Evolutionary conservation across 2,113 vertebrate species (phyloP), one percentile per base, ranked within the genome.

Genomic region (Sapajus apella): DNA sequence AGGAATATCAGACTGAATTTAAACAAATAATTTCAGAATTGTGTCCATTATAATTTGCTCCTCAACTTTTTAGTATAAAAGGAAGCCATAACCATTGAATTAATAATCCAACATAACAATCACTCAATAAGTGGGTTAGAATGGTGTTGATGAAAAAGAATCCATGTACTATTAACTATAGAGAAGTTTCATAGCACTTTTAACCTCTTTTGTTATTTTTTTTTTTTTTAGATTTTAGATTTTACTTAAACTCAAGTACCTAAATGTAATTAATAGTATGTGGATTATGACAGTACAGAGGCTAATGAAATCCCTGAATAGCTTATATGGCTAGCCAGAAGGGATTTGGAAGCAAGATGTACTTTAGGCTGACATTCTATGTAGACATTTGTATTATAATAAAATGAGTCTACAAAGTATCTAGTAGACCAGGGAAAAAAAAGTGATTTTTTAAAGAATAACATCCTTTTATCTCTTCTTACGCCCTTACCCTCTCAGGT

Each of bases 341-440:
- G 45, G 84, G 75, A 40, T 96, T 76, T 96, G 70, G 92, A 76
- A 64, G 75, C 84, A 97, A 90, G 56, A 95, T 97, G 96, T 96
- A 95, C 97, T 97, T 96, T 95, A 96, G 32, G 58, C 45, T 98
- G 93, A 97, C 96, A 97, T 97, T 98, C 92, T 95, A 0, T 79
- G 3, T 66, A 94, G 87, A 92, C 80, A 86, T 97, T 98, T 98
- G 93, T 94, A 98, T 98, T 98, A 95, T 94, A 96, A 96, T 98
- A 64, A 97, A 98, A 87, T 95, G 70, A 50, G 27, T 87, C 75
- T 81, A 87, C 84, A 94, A 96, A 90, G n/a, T 82, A 95, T 32
- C 43, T 43, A 87, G 32, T 20, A 91, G 70, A 86, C 8, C 17
- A 92, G 14, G 61, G 61, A 45, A 80, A 70, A 37, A 80, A 80